phyloP scores from a whole-genome alignment of 2,888 invertebrate genomes.

The Leptura quadrifasciata region DNA sequence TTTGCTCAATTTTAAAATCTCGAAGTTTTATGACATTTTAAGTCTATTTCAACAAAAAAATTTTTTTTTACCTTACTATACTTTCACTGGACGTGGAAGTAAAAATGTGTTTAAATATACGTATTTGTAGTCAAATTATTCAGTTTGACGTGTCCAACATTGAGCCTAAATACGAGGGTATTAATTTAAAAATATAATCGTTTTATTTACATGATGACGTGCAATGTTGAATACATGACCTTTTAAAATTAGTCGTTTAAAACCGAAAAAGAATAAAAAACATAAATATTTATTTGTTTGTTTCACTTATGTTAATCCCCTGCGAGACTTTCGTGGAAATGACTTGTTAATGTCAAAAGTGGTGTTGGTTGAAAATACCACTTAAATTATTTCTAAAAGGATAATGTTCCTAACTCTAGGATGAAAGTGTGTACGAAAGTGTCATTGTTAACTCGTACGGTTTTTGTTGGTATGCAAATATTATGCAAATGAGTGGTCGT shows the following conservation, averaged over 20 bases:
- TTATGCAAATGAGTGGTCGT: neutral
- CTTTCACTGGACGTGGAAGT: too few species aligned
- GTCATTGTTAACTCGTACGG: neutral
- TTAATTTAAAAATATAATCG: too few species aligned
- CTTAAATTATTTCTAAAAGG: neutral
- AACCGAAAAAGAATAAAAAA: conserved; percentile 3
- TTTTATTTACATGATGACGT: too few species aligned
- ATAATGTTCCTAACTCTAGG: neutral
- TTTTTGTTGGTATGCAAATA: conserved; percentile 11
- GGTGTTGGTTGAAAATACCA: neutral
- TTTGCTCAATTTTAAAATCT: too few species aligned
- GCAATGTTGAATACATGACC: too few species aligned
- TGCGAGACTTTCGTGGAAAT: conserved; percentile 6
- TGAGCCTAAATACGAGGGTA: too few species aligned
- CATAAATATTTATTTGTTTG: conserved; percentile 3
- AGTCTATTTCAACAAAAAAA: too few species aligned
- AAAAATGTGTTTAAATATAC: too few species aligned
- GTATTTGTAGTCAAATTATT: too few species aligned
- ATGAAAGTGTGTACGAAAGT: neutral
- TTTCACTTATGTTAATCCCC: conserved; percentile 14
- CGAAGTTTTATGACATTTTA: too few species aligned
- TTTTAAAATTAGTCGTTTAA: neutral
- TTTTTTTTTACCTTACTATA: too few species aligned
- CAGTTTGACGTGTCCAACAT: too few species aligned
- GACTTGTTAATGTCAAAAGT: neutral